Evolutionary conservation across 2,888 invertebrate genomes (phyloP), one percentile per base, ranked within the genome.

Genomic region (Pyrgus malvae): DNA sequence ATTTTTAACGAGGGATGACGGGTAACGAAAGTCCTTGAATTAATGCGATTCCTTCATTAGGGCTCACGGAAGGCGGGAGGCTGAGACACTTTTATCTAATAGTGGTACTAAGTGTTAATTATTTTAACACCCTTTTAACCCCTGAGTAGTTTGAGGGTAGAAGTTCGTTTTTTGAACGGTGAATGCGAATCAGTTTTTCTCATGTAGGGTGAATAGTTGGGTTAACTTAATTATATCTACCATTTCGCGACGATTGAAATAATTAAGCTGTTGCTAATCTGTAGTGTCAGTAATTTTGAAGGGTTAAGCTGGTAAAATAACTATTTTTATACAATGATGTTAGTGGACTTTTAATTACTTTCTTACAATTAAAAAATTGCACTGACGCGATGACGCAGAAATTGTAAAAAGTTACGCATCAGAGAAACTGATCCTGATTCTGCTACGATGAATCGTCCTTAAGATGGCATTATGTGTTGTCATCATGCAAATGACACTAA

Each of bases 1-100:
- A 87, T 88, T 85, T 85, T 87, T 87, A 88, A 88, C 88, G 83
- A 88, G 78, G 76, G 71, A 59, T 72, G 38, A 14, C 68, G 74
- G 67, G 77, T 69, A 76, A 75, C 76, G 70, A 76, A 70, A 70
- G 74, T 76, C 71, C 85, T 88, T 86, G 87, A 86, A 82, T 86
- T 85, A 86, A 86, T 80, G 67, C 63, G 65, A 45, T 55, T 58
- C 63, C 64, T 68, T 64, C 63, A 61, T 66, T 63, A 67, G 38
- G 38, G 53, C 33, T 53, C 44, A 53, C 37, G 45, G 38, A 46
- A 21, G 14, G 31, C 27, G 44, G 11, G 31, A n/a, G 27, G 23
- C n/a, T n/a, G 23, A 27, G 29, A 31, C 45, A 54, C 53, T 54
- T 46, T 46, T 46, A 54, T 46, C 45, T 54, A 54, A 54, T 54